Conservation (phyloP, 1,140 invertebrate genomes). For the Drosophila ercepeae region DNA sequence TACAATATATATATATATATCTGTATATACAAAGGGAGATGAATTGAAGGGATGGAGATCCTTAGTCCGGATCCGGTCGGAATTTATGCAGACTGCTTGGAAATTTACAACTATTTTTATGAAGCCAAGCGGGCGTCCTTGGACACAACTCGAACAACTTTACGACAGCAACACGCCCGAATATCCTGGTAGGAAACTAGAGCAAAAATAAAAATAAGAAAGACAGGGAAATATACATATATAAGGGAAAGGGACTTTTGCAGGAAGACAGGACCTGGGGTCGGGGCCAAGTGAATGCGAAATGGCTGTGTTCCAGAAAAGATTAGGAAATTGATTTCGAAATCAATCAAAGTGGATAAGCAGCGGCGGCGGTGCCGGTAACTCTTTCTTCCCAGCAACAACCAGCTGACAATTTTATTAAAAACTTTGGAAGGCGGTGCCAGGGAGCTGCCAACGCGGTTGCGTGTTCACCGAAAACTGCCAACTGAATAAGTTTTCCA, state of each 20-base stretch:
- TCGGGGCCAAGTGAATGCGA: not conserved
- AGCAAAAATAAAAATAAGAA: constrained; percentile 1
- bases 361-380: not conserved
- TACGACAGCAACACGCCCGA: constrained; percentile 45
- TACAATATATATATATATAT: not conserved
- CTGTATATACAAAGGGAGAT: not conserved
- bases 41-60: not conserved
- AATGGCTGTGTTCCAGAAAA: not conserved
- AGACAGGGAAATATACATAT: not conserved
- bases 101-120: constrained; percentile 80
- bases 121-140: constrained; percentile 62
- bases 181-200: constrained; percentile 20
- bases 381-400: not conserved
- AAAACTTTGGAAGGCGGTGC: constrained; percentile 12
- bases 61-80: constrained; percentile 12
- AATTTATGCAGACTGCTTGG: constrained; percentile 71
- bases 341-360: constrained; percentile 41
- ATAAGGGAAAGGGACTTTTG: not conserved
- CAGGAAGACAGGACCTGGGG: too few species aligned
- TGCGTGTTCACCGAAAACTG: not conserved
- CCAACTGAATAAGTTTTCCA: not conserved
- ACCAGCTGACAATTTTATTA: constrained; percentile 34
- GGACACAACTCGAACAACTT: constrained; percentile 47
- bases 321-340: constrained; percentile 48
- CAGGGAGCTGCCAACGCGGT: constrained; percentile 6